Evolutionary conservation across 2,888 invertebrate genomes (phyloP).

Genomic region (Ecdyonurus torrentis): DNA sequence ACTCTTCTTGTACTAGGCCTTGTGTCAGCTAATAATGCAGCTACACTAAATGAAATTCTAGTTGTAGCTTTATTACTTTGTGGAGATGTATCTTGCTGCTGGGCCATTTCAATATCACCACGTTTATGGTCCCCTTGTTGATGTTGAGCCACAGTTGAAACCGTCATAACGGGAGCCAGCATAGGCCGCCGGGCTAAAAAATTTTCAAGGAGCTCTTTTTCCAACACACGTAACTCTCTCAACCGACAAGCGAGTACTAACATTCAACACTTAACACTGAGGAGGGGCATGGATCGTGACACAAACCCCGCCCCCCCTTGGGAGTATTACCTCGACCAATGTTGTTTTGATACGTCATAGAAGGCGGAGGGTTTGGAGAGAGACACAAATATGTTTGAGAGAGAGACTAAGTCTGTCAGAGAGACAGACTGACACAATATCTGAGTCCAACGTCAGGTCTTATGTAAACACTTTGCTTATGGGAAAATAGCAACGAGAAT

Average conservation of each 20-base stretch:
- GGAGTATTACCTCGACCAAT: neutral
- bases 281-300: neutral
- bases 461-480: too few species aligned
- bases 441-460: too few species aligned
- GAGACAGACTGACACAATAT: too few species aligned
- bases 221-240: neutral
- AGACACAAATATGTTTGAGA: too few species aligned
- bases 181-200: neutral
- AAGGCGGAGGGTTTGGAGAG: neutral
- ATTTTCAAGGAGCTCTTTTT: neutral
- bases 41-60: conserved; percentile 58
- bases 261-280: neutral
- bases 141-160: conserved; percentile 7
- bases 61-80: neutral
- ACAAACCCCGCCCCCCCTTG: neutral
- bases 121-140: conserved; percentile 9
- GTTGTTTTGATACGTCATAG: neutral
- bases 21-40: conserved; percentile 70
- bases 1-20: conserved; percentile 34
- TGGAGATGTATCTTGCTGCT: conserved; percentile 15
- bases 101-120: conserved; percentile 32
- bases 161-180: conserved; percentile 9
- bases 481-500: too few species aligned
- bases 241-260: neutral
- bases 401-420: too few species aligned